phyloP scores from a whole-genome alignment of 2,113 vertebrate genomes.

The Vulpes ferrilata region DNA sequence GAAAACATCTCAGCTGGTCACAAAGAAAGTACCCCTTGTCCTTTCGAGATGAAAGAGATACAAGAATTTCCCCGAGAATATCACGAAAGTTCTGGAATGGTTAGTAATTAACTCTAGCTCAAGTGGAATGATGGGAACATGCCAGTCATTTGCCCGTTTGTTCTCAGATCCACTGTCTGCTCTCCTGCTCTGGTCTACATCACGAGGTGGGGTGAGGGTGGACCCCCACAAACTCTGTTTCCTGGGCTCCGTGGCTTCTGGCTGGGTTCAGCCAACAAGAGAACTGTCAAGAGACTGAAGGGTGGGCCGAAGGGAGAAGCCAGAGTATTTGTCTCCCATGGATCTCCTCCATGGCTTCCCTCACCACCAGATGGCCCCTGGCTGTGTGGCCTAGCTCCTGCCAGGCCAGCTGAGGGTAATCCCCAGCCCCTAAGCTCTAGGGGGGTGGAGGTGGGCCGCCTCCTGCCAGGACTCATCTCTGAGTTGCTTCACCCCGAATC shows the following conservation, averaged over 20 bases:
- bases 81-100: not conserved
- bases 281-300: not conserved
- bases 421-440: no score
- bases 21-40: not conserved
- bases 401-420: not conserved
- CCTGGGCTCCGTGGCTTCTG: not conserved
- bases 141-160: not conserved
- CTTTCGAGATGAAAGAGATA: not conserved
- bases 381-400: not conserved
- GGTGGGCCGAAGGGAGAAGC: not conserved
- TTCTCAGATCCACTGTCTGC: not conserved
- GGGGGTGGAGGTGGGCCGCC: not conserved
- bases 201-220: not conserved
- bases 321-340: not conserved
- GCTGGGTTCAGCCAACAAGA: not conserved
- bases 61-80: not conserved
- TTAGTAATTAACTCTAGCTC: not conserved
- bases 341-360: not conserved
- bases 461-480: rapidly evolving
- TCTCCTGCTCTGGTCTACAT: not conserved
- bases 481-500: not conserved
- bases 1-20: not conserved
- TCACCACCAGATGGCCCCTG: not conserved
- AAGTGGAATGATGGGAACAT: not conserved
- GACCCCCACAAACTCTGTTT: not conserved